Conservation (phyloP, 2,113 vertebrate genomes). For the Rhinopomastus cyanomelas region DNA sequence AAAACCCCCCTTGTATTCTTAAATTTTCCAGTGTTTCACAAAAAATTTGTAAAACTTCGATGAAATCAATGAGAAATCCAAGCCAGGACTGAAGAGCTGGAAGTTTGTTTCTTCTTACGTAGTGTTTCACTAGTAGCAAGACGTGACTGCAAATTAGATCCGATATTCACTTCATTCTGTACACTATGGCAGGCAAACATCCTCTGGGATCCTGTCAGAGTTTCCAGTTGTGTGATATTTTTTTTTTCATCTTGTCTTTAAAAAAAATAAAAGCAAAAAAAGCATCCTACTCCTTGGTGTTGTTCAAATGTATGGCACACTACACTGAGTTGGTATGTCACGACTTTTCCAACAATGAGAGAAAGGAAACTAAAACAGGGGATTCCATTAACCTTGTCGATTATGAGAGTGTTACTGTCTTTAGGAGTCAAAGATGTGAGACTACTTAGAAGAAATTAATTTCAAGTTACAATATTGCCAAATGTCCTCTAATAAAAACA, state of each 20-base stretch:
- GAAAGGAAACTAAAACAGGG: background rate
- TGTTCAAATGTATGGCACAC: background rate
- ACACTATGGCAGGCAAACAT: background rate
- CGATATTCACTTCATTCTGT: background rate
- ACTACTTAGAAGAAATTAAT: background rate
- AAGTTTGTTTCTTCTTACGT: background rate
- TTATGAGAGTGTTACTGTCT: background rate
- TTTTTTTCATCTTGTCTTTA: background rate
- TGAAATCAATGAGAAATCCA: background rate
- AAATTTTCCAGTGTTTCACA: background rate
- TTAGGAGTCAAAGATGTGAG: background rate
- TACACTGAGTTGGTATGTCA: background rate
- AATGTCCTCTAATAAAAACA: background rate
- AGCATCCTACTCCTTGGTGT: background rate
- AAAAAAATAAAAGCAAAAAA: background rate
- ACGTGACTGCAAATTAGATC: background rate
- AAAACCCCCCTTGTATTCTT: background rate
- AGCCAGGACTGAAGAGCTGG: background rate
- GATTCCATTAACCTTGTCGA: background rate
- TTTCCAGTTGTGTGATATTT: background rate
- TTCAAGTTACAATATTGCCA: background rate
- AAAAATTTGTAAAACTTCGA: background rate
- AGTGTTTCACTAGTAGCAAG: background rate
- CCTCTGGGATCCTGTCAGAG: background rate
- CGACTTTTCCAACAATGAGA: background rate